Evolutionary conservation across 2,113 vertebrate genomes (phyloP), one percentile per base, ranked within the genome.

Genomic region (Phoxinus phoxinus): DNA sequence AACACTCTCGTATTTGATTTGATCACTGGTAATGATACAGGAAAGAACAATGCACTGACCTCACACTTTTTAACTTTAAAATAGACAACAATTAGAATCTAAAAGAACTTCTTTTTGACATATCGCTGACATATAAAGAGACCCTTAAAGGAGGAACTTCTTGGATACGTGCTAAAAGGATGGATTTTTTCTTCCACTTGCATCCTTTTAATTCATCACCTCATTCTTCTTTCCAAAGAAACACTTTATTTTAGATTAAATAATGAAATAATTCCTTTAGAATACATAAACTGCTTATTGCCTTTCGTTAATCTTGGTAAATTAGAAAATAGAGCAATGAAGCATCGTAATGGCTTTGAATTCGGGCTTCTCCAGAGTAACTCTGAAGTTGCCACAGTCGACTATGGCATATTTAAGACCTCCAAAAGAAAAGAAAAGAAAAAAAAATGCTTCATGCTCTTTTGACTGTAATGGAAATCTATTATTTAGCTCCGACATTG

Each of bases 241-340:
- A 86, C 84, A 80, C 89, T 88, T 91, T 93, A 88, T 92, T 91
- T 92, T 90, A 90, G 87, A 93, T 89, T 86, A 65, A 48, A 76
- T 92, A 93, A 94, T 93, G 90, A 92, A 92, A 92, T 86, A 91
- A 90, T 32, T 89, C 92, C 91, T 91, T 89, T 73, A 46, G 93
- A 93, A 92, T 91, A 89, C 89, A 88, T 89, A 19, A 88, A 91
- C 91, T 92, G 21, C 93, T 91, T 91, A 90, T 90, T 69, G 84
- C 86, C 90, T 91, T 89, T 91, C 91, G 90, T 93, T 93, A 93
- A 92, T 94, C 90, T 91, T 89, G 85, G 89, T 91, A 91, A 92
- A 94, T 93, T 91, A 90, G 87, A 92, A 93, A 94, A 92, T 88
- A 89, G 87, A 91, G 90, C 87, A 91, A 89, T 91, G 90, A 91